These are phyloP conservation scores for Macrosoma leucophasiata DNA, from an alignment of 2,888 invertebrate genomes.

Conservation along the genomic window DNA sequence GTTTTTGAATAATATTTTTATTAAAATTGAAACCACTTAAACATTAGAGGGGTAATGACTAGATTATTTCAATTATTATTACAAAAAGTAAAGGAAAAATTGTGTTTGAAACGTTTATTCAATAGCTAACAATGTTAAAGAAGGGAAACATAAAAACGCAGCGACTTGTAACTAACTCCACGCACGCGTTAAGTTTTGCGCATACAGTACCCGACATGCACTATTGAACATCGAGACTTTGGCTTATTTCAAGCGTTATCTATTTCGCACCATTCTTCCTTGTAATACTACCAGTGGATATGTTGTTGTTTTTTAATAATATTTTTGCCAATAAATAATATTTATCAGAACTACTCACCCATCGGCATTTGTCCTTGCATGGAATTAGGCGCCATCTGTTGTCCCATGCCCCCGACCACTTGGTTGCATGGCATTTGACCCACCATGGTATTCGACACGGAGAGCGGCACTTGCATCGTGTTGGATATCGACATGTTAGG, in stretches of 20 bases:
- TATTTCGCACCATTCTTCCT: too few species aligned
- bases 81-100: neutral
- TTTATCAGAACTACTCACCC: constrained; percentile 40
- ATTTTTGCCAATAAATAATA: too few species aligned
- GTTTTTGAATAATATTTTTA: too few species aligned
- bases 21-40: too few species aligned
- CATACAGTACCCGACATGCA: too few species aligned
- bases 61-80: neutral
- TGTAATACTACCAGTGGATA: too few species aligned
- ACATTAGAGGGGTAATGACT: too few species aligned
- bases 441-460: constrained; percentile 47
- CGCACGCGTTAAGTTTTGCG: too few species aligned
- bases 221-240: too few species aligned
- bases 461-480: constrained; percentile 59
- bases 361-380: constrained; percentile 60
- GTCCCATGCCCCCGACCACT: constrained; percentile 68
- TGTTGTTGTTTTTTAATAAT: too few species aligned
- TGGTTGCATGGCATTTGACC: constrained; percentile 66
- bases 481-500: constrained; percentile 61
- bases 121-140: too few species aligned
- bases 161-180: neutral
- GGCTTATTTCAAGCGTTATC: too few species aligned
- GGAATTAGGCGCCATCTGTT: constrained; percentile 52
- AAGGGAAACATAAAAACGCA: neutral
- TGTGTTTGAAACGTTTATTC: neutral